phyloP scores from a whole-genome alignment of 2,797 vertebrate species.

The Syngnathus acus region DNA sequence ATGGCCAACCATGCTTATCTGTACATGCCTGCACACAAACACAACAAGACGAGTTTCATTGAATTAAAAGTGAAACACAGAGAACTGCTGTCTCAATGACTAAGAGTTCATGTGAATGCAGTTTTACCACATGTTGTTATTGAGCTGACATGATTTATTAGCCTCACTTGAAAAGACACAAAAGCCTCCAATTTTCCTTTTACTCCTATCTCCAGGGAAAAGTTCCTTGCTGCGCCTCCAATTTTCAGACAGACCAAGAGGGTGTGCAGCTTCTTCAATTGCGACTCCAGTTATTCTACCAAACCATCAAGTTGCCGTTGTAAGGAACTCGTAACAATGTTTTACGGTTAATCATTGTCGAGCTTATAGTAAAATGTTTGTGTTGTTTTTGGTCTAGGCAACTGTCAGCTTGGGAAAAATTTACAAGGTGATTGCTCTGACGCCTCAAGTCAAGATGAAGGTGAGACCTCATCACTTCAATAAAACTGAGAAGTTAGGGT shows the following conservation, averaged over 20 bases:
- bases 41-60: conserved; percentile 34
- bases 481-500: not conserved
- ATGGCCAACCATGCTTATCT: too few species aligned
- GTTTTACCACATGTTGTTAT: too few species aligned
- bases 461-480: conserved; percentile 47
- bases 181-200: not conserved
- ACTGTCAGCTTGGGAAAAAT: conserved; percentile 73
- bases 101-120: conserved; percentile 17
- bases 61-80: conserved; percentile 33
- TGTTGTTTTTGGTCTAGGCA: conserved; percentile 61
- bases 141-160: not conserved
- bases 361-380: not conserved
- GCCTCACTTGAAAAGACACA: too few species aligned
- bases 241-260: conserved; percentile 76
- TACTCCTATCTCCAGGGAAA: conserved; percentile 67
- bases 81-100: conserved; percentile 4
- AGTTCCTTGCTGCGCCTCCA: conserved; percentile 81
- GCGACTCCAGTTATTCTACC: conserved; percentile 67
- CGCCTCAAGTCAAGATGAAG: conserved; percentile 93
- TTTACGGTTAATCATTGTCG: not conserved
- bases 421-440: conserved; percentile 86
- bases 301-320: conserved; percentile 74
- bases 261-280: conserved; percentile 84
- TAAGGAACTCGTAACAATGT: conserved; percentile 57
- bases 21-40: conserved; percentile 2